A percentile compares a stretch with the other conserved stretches of the same genome.
phyloP scores from a whole-genome alignment of 2,113 vertebrate genomes.

The Hypocryptadius cinnamomeus region DNA sequence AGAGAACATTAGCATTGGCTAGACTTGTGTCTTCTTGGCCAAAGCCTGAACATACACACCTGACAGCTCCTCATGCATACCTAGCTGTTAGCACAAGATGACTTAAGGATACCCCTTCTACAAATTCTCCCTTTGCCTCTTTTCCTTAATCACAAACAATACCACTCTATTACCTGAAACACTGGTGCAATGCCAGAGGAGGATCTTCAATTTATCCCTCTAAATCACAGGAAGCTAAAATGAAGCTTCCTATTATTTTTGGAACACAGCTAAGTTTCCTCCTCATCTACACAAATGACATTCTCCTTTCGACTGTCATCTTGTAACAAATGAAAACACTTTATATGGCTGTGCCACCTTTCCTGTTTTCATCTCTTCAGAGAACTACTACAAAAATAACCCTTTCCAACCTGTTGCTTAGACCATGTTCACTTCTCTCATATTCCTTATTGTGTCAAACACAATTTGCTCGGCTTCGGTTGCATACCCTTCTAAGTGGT shows the following conservation, averaged over 20 bases:
- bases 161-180: background rate
- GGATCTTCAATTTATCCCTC: background rate
- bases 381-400: background rate
- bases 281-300: background rate
- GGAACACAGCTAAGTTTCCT: background rate
- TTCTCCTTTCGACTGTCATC: background rate
- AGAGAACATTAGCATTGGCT: background rate
- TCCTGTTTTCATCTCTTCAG: background rate
- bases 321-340: background rate
- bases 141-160: background rate
- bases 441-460: background rate
- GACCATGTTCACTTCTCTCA: background rate
- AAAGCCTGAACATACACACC: background rate
- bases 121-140: background rate
- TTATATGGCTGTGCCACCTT: background rate
- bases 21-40: background rate
- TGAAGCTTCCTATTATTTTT: background rate
- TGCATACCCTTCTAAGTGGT: background rate
- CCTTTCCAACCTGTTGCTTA: background rate
- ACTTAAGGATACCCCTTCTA: background rate
- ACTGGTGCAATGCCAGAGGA: background rate
- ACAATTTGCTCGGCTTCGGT: rapidly evolving
- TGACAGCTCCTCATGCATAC: background rate
- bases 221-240: background rate
- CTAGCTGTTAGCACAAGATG: background rate